Percentiles rank a stretch among this genome's conserved stretches.
phyloP scores from a whole-genome alignment of 2,888 invertebrate genomes.

The Elegia similella region DNA sequence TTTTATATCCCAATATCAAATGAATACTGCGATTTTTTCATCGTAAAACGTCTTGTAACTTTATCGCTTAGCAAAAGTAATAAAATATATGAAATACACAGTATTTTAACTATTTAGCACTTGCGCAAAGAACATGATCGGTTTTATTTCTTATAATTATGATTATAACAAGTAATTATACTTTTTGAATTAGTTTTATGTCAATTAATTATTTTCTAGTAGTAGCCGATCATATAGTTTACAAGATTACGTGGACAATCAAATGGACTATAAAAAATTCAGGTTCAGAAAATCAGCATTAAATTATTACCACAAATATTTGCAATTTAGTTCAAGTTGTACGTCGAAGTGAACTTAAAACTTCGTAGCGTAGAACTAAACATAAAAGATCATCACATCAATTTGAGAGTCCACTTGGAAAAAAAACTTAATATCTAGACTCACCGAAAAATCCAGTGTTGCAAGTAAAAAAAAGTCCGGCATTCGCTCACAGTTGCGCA shows the following conservation, averaged over 20 bases:
- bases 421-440: conserved; percentile 29
- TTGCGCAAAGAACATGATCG: background rate
- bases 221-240: background rate
- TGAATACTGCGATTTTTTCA: conserved; percentile 12
- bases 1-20: conserved; percentile 29
- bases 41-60: conserved; percentile 6
- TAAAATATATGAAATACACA: conserved; percentile 29
- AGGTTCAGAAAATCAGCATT: background rate
- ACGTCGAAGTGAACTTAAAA: too few relatives aligned
- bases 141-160: background rate
- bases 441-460: conserved; percentile 46
- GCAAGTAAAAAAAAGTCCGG: conserved; percentile 42
- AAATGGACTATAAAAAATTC: background rate
- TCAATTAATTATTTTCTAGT: background rate
- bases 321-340: too few relatives aligned
- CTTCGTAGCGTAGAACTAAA: too few relatives aligned
- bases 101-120: background rate
- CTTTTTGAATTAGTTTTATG: background rate
- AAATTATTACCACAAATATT: too few relatives aligned
- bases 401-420: background rate
- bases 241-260: background rate
- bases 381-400: background rate
- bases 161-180: background rate
- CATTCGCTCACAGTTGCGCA: conserved; percentile 62
- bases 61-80: conserved; percentile 25